phyloP scores from a whole-genome alignment of 1,140 invertebrate species.

The Pogonomyrmex barbatus region DNA sequence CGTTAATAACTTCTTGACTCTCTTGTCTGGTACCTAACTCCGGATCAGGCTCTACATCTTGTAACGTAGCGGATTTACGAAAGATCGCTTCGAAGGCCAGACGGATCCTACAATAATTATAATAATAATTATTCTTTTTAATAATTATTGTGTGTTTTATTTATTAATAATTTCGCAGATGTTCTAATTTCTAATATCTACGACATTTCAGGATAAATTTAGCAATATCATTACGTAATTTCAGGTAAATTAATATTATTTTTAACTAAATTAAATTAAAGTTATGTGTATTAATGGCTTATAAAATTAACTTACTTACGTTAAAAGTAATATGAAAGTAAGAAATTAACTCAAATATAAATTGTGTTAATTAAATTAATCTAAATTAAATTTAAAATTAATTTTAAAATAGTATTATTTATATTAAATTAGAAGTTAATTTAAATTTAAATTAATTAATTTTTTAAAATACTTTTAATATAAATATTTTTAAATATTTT shows the following conservation, averaged over 20 bases:
- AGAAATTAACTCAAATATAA: neutral
- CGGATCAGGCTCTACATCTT: conserved; percentile 91
- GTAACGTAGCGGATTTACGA: conserved; percentile 93
- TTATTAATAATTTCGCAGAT: neutral
- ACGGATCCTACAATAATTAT: conserved; percentile 88
- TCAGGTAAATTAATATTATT: no score
- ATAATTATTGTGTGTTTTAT: neutral
- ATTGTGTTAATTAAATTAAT: no score
- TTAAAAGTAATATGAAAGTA: neutral
- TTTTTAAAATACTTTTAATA: no score
- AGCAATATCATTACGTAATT: no score
- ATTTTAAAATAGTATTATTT: no score
- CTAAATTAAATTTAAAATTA: no score
- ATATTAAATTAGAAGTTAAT: no score
- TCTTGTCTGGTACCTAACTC: conserved; percentile 85
- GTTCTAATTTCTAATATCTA: neutral
- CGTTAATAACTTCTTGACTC: conserved; percentile 81
- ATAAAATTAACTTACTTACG: neutral
- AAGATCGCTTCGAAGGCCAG: conserved; percentile 96
- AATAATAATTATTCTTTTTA: conserved; percentile 13
- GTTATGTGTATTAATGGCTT: no score
- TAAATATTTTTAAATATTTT: no score
- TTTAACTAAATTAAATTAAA: no score
- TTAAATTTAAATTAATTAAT: no score
- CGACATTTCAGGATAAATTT: no score